These are phyloP conservation scores for Azorinus chamasolen DNA, from an alignment of 2,888 invertebrate species.

Conservation along the genomic window DNA sequence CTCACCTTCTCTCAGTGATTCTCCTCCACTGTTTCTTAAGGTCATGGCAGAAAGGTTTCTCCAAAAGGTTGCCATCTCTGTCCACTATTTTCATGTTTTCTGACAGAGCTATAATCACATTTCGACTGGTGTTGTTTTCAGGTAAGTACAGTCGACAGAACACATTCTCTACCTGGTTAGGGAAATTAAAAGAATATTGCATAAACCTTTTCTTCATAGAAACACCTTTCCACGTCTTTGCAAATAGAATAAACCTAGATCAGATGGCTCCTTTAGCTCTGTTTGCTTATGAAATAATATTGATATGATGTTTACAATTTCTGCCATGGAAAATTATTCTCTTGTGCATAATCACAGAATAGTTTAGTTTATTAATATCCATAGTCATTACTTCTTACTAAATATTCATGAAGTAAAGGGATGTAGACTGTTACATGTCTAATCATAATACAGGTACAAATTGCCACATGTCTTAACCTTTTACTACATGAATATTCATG, in stretches of 20 bases:
- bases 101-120: slow-evolving; percentile 93
- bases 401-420: too few relatives aligned
- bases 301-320: too few relatives aligned
- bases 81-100: slow-evolving; percentile 95
- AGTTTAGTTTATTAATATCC: too few relatives aligned
- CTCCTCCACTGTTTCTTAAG: slow-evolving; percentile 86
- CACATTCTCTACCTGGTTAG: slow-evolving; percentile 93
- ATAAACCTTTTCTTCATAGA: background rate
- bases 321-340: too few relatives aligned
- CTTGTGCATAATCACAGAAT: too few relatives aligned
- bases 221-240: background rate
- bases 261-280: too few relatives aligned
- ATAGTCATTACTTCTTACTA: too few relatives aligned
- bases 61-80: slow-evolving; percentile 89
- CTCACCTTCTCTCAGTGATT: slow-evolving; percentile 87
- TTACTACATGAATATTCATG: too few relatives aligned
- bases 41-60: slow-evolving; percentile 78
- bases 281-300: too few relatives aligned
- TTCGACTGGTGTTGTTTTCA: slow-evolving; percentile 95
- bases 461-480: too few relatives aligned
- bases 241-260: background rate
- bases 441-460: too few relatives aligned
- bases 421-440: too few relatives aligned
- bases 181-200: background rate
- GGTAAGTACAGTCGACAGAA: slow-evolving; percentile 96